Conservation (phyloP, 2,113 vertebrate species). For the Upupa epops region DNA sequence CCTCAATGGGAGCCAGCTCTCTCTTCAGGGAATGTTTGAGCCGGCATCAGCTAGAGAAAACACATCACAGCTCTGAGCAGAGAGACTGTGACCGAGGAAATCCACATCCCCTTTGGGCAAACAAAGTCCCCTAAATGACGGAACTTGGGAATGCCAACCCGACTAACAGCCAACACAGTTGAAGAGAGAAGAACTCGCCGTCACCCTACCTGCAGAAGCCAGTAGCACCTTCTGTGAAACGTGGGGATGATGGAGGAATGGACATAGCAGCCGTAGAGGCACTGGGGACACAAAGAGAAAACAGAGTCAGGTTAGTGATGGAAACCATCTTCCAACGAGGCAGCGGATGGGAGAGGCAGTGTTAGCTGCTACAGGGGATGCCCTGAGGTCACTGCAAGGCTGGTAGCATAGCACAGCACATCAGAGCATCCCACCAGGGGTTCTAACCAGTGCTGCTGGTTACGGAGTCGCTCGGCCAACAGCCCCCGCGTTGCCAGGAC, state of each 20-base stretch:
- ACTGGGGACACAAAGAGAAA: slow-evolving; percentile 80
- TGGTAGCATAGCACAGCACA: neutral
- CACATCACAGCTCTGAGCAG: neutral
- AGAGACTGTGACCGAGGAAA: neutral
- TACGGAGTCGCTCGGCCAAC: neutral
- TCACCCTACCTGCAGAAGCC: slow-evolving; percentile 97
- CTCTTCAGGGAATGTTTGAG: neutral
- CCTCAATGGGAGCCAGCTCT: neutral
- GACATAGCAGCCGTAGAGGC: slow-evolving; percentile 98
- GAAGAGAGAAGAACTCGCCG: neutral
- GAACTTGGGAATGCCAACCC: fast-evolving
- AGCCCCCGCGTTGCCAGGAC: fast-evolving
- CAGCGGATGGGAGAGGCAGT: fast-evolving
- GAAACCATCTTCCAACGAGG: neutral
- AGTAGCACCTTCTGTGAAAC: slow-evolving; percentile 99
- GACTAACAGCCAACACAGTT: fast-evolving
- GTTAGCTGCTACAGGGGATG: fast-evolving
- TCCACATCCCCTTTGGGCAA: neutral
- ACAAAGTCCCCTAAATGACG: neutral
- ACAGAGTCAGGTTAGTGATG: slow-evolving; percentile 25
- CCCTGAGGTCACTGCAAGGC: fast-evolving
- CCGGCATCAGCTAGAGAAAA: neutral
- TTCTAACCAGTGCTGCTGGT: neutral
- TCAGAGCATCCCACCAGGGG: fast-evolving
- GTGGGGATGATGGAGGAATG: slow-evolving; percentile 99